Evolutionary conservation across 2,888 invertebrate genomes (phyloP).

Genomic region (Drosophila mimica): DNA sequence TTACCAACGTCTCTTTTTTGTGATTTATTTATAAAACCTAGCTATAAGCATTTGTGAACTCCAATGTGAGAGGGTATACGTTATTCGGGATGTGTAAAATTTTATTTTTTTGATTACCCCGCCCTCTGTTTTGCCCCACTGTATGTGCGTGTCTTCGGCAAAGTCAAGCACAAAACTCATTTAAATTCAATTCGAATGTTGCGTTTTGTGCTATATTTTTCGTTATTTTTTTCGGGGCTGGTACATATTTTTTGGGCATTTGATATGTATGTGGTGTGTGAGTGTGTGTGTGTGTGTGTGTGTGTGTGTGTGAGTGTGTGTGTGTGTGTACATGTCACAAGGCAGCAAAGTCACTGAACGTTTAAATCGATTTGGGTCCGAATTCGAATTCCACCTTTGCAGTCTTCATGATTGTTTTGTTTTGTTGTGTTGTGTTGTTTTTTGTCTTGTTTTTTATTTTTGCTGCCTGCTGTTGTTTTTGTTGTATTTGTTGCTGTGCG

Average conservation of each 20-base stretch:
- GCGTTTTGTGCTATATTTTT: conserved; percentile 62
- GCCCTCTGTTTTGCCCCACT: conserved; percentile 4
- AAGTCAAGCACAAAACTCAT: conserved; percentile 66
- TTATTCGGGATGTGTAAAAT: background rate
- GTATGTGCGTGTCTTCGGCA: conserved; percentile 35
- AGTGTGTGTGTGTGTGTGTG: conserved; percentile 43
- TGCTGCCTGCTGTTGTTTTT: conserved; percentile 30
- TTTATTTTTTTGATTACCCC: conserved; percentile 7
- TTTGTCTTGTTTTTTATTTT: conserved; percentile 29
- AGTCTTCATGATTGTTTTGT: conserved; percentile 37
- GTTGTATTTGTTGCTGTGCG: conserved; percentile 41
- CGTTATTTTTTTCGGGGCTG: conserved; percentile 29
- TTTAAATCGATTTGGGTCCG: conserved; percentile 67
- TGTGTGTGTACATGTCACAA: conserved; percentile 52
- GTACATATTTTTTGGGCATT: conserved; percentile 53
- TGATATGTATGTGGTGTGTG: conserved; percentile 39
- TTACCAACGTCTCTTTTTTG: background rate
- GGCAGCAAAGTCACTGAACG: conserved; percentile 70
- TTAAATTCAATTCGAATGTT: conserved; percentile 80
- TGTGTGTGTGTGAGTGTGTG: conserved; percentile 49
- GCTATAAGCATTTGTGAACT: too few species aligned
- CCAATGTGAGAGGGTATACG: background rate
- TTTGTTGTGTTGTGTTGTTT: conserved; percentile 36
- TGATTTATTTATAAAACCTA: background rate
- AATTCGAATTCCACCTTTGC: conserved; percentile 64